Evolutionary conservation across 23 tunicate genomes (phyloP), one percentile per base, ranked within the genome.

Genomic region (Aplidium turbinatum): DNA sequence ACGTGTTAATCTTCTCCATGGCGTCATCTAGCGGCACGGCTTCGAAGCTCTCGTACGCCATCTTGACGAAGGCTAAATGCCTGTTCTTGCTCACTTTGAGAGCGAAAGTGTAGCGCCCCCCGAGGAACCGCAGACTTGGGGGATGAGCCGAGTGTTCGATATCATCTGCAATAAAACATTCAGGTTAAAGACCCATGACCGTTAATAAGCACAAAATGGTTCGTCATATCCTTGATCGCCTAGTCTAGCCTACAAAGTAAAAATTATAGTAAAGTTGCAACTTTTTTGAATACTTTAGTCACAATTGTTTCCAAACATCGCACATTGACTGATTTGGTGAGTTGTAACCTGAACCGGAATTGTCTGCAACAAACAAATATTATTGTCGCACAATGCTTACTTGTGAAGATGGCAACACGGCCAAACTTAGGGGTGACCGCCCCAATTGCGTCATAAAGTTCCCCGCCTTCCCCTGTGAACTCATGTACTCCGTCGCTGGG

Each of bases 71-170:
- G 26, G 91, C 77, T 26, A 79, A 78, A 1, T 87, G 68, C 26
- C 38, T 40, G 35, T 13, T 78, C 47, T 60, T 45, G 16, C 64
- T 31, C 4, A 73, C 86, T 68, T 91, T 91, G 0, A 84, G 67
- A 4, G 91, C 97, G 62, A 91, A 91, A 20, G 86, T 63, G 63
- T 77, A 91, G 2, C 97, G 85, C 24, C 79, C 79, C 16, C 86
- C 91, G 0, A 68, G 72, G 57, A 62, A 81, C n/a, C 30, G 57
- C 1, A 61, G 39, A 48, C 91, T 57, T 4, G 89, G 91, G 18
- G 97, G 97, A 30, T 82, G 78, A 5, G 97, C 97, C 18, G 97
- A 91, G 63, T 91, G 97, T 36, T 85, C 86, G 0, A 91, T 91
- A 57, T 86, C 68, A 58, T 91, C 97, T 88, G 29, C 20, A 47